Evolutionary conservation across 2,888 invertebrate species (phyloP).

Genomic region (Aphidoletes aphidimyza): DNA sequence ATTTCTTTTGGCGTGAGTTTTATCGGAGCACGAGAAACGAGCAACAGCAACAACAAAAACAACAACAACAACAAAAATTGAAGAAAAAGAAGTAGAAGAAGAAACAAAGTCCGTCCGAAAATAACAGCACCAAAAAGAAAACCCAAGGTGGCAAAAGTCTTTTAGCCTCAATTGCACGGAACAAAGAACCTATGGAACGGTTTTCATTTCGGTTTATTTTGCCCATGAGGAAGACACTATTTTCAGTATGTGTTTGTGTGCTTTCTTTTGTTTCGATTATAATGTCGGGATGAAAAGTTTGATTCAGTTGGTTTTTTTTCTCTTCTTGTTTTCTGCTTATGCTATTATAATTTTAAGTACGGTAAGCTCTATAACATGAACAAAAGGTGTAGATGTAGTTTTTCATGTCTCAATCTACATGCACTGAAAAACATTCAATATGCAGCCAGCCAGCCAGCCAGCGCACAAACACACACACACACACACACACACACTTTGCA

Average conservation of each 20-base stretch:
- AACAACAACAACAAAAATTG: background rate
- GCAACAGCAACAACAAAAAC: background rate
- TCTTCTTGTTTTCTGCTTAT: background rate
- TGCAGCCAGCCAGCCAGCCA: no score
- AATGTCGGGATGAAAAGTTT: no score
- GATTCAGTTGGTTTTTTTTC: background rate
- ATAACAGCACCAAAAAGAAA: no score
- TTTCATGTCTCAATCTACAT: background rate
- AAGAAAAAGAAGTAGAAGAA: background rate
- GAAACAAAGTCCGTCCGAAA: no score
- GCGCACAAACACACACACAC: no score
- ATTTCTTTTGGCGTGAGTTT: background rate
- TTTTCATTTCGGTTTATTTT: no score
- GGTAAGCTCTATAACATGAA: background rate
- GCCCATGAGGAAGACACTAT: no score
- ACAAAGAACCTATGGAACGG: no score
- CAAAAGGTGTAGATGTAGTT: background rate
- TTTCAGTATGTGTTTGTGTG: background rate
- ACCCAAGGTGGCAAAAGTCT: no score
- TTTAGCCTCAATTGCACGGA: no score
- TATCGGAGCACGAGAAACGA: background rate
- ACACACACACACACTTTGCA: no score
- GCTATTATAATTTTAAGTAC: background rate
- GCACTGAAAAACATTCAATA: no score
- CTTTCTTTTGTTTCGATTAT: background rate